Conservation (phyloP, 2,113 vertebrate genomes). For the Corvus moneduloides region DNA sequence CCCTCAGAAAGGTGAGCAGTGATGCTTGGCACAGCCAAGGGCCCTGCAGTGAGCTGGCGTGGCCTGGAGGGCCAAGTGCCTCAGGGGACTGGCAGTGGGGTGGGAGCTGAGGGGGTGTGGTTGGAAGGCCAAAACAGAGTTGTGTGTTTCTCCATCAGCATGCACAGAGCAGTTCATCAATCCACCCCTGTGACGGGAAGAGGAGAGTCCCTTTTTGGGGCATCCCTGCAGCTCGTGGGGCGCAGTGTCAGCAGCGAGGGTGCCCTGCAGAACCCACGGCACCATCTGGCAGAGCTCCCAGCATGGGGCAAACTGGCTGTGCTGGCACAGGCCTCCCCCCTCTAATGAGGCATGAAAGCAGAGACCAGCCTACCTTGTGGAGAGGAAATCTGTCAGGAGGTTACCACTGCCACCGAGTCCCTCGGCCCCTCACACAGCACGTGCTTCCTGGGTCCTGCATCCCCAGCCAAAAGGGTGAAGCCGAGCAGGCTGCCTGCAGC, state of each 20-base stretch:
- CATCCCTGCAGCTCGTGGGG: not conserved
- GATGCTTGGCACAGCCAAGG: not conserved
- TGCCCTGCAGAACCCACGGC: not conserved
- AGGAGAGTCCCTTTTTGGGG: not conserved
- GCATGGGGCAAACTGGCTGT: not conserved
- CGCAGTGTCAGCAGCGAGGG: not conserved
- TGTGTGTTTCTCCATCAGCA: fast-evolving
- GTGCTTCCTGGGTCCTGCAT: not conserved
- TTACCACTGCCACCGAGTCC: not conserved
- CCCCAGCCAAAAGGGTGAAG: not conserved
- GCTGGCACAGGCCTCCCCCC: not conserved
- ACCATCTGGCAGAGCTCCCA: slow-evolving; percentile 36
- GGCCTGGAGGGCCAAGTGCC: not conserved
- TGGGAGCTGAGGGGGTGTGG: not conserved
- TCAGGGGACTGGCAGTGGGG: fast-evolving
- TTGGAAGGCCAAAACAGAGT: not conserved
- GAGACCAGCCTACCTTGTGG: slow-evolving; percentile 7
- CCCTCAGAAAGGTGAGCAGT: slow-evolving; percentile 85
- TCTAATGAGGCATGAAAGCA: slow-evolving; percentile 40
- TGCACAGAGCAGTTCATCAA: not conserved
- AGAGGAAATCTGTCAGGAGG: not conserved
- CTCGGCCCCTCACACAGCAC: fast-evolving
- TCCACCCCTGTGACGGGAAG: not conserved
- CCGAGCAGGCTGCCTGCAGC: not conserved
- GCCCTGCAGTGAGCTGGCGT: not conserved